Conservation (phyloP, 2,888 invertebrate genomes). For the Yponomeuta malinellus region DNA sequence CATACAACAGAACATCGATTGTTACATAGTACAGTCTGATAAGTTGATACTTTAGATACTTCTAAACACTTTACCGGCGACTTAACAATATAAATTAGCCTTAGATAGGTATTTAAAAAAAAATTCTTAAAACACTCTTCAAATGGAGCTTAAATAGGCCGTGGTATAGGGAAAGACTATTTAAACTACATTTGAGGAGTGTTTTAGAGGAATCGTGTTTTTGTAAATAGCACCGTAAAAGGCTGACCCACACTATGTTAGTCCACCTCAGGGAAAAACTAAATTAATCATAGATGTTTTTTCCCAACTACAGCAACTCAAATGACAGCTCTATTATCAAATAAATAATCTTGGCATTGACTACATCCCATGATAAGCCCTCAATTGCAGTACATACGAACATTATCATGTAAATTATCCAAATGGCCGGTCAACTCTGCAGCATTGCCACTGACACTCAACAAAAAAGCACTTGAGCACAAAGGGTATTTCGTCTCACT, state of each 20-base stretch:
- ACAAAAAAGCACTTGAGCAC: conserved; percentile 15
- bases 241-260: not conserved
- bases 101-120: too few species aligned
- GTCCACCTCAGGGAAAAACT: not conserved
- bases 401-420: conserved; percentile 47
- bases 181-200: too few species aligned
- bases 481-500: not conserved
- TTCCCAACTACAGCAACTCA: not conserved
- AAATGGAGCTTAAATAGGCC: too few species aligned
- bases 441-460: conserved; percentile 16
- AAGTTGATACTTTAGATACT: too few species aligned
- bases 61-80: too few species aligned
- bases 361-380: conserved; percentile 39
- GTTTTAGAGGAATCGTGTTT: too few species aligned
- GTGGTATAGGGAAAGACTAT: too few species aligned
- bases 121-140: too few species aligned
- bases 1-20: too few species aligned
- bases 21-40: too few species aligned
- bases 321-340: conserved; percentile 19
- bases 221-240: too few species aligned
- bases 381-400: conserved; percentile 33
- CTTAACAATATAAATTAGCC: too few species aligned
- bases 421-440: conserved; percentile 30
- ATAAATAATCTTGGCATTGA: conserved; percentile 48
- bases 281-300: not conserved